These are phyloP conservation scores for Zoroaster sp. DNA, from an alignment of 53 echinoderm and acorn worm species.

Conservation along the genomic window DNA sequence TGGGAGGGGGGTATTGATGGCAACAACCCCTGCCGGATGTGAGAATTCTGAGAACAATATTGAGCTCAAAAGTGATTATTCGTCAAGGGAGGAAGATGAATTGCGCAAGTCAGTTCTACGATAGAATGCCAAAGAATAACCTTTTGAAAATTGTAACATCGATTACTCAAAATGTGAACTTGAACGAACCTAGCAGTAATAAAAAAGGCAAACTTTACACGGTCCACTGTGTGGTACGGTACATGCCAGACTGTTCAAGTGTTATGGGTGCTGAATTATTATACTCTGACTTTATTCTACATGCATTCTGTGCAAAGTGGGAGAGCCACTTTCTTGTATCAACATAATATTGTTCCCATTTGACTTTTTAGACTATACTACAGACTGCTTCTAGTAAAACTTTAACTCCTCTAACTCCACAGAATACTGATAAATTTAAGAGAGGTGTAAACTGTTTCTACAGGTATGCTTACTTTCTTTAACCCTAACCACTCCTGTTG, in stretches of 20 bases:
- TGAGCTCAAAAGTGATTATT: slow-evolving; percentile 14
- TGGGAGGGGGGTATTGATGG: background rate
- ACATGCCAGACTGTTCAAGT: background rate
- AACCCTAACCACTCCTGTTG: no score
- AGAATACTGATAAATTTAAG: no score
- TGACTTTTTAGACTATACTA: no score
- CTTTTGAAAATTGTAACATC: background rate
- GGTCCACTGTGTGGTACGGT: background rate
- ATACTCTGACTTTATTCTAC: background rate
- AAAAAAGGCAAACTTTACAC: background rate
- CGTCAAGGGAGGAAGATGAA: background rate
- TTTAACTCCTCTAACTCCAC: no score
- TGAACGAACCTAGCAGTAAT: background rate
- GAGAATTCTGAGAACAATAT: background rate
- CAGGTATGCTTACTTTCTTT: no score
- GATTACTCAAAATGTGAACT: background rate
- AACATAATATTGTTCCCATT: no score
- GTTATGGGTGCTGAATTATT: background rate
- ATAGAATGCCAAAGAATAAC: background rate
- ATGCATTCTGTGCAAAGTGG: background rate
- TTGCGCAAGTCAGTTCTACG: background rate
- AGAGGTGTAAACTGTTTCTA: no score
- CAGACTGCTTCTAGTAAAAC: no score
- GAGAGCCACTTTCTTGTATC: background rate
- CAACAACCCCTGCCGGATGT: background rate